phyloP scores from a whole-genome alignment of 2,113 vertebrate genomes.

The Leptocoma aspasia region DNA sequence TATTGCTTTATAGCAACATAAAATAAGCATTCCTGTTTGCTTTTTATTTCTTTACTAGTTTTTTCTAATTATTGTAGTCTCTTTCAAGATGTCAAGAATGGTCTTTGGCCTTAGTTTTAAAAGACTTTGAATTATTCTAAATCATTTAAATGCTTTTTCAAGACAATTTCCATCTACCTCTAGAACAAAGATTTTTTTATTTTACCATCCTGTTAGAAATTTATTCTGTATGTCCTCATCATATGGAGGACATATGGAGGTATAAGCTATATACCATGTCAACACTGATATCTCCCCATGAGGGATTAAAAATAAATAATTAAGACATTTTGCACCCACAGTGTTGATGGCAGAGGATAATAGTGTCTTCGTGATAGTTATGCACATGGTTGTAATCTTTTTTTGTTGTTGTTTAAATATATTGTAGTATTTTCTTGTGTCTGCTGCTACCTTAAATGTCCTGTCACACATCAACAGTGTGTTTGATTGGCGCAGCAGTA shows the following conservation, averaged over 20 bases:
- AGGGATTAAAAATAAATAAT: background rate
- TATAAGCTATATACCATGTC: background rate
- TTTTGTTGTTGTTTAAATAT: background rate
- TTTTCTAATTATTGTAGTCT: background rate
- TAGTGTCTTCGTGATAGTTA: background rate
- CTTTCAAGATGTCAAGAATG: background rate
- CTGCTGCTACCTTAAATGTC: conserved; percentile 21
- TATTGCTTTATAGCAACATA: background rate
- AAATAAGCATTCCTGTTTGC: background rate
- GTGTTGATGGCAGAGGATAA: background rate
- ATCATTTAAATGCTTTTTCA: background rate
- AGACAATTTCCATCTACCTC: background rate
- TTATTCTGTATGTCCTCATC: background rate
- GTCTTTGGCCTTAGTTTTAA: background rate
- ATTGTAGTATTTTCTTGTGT: background rate
- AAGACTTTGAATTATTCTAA: background rate
- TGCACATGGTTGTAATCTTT: background rate
- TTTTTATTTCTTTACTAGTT: background rate
- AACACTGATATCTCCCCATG: background rate
- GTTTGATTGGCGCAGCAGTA: conserved; percentile 21
- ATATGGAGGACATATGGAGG: background rate
- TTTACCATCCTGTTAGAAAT: background rate
- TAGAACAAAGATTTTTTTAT: background rate
- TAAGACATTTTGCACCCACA: background rate
- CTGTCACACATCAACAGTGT: conserved; percentile 14